Evolutionary conservation across 2,113 vertebrate genomes (phyloP).

Genomic region (Capreolus pygargus): DNA sequence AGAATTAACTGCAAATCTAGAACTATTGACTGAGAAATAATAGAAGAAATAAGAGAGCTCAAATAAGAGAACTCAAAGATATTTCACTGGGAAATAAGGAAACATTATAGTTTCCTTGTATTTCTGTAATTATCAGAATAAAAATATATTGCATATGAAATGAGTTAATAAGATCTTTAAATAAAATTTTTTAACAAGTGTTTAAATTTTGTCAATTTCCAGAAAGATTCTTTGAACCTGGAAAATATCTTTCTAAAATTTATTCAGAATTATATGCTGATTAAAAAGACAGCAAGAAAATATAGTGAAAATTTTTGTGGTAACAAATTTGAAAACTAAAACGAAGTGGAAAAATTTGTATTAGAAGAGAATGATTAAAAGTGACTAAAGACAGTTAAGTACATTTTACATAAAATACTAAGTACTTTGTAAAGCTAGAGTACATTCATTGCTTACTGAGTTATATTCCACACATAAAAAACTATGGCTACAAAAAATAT

Average conservation of each 20-base stretch:
- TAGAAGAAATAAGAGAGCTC: neutral
- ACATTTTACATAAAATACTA: neutral
- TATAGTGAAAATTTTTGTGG: neutral
- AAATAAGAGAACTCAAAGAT: neutral
- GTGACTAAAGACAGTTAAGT: neutral
- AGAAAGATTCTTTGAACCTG: neutral
- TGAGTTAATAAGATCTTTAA: neutral
- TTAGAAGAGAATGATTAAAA: neutral
- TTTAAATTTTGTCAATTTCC: neutral
- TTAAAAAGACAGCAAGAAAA: neutral
- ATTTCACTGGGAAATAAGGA: neutral
- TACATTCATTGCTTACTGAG: neutral
- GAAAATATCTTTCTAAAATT: neutral
- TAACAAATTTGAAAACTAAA: neutral
- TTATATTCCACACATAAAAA: neutral
- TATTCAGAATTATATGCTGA: neutral
- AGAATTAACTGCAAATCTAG: neutral
- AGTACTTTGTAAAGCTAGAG: neutral
- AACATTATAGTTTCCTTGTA: neutral
- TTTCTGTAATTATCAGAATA: neutral
- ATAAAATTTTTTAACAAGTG: neutral
- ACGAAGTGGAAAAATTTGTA: neutral
- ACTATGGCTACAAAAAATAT: neutral
- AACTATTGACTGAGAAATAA: neutral
- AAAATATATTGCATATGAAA: neutral